Conservation (phyloP, 1,140 invertebrate genomes). For the Euwallacea similis region DNA sequence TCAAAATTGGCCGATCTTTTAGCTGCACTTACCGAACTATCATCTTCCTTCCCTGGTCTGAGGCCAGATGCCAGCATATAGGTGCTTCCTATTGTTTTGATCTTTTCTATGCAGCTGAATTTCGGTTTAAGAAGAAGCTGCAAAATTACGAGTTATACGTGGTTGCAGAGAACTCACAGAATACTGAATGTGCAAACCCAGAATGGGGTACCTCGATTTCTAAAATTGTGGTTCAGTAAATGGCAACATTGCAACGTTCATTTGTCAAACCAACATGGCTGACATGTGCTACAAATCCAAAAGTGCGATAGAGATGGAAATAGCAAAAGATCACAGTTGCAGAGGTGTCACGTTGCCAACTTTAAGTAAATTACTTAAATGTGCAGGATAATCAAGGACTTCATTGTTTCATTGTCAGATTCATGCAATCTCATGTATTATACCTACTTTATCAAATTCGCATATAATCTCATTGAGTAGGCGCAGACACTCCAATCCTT, state of each 20-base stretch:
- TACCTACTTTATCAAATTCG: constrained; percentile 91
- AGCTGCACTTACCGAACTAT: constrained; percentile 60
- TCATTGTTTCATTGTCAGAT: neutral
- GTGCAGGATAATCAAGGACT: too few relatives aligned
- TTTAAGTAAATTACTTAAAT: neutral
- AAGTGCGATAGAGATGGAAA: too few relatives aligned
- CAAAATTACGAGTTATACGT: constrained; percentile 45
- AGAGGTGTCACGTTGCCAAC: too few relatives aligned
- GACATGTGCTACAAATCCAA: too few relatives aligned
- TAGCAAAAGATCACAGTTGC: too few relatives aligned
- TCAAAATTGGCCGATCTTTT: neutral
- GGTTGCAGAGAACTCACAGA: neutral
- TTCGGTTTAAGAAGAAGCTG: constrained; percentile 89
- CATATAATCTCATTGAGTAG: constrained; percentile 98
- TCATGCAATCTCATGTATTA: neutral
- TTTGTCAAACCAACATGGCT: too few relatives aligned
- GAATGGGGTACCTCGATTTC: too few relatives aligned
- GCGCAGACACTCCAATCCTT: constrained; percentile 92
- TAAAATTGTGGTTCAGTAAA: too few relatives aligned
- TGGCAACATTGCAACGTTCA: too few relatives aligned
- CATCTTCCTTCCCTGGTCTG: constrained; percentile 81
- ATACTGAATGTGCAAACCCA: neutral
- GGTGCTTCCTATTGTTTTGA: constrained; percentile 97
- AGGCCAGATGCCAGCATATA: constrained; percentile 98
- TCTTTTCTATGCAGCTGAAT: constrained; percentile 96